A percentile compares a stretch with the other conserved stretches of the same genome.
These are phyloP conservation scores for Thalassaphorura encarpata DNA, from an alignment of 1,140 invertebrate genomes.

Conservation along the genomic window DNA sequence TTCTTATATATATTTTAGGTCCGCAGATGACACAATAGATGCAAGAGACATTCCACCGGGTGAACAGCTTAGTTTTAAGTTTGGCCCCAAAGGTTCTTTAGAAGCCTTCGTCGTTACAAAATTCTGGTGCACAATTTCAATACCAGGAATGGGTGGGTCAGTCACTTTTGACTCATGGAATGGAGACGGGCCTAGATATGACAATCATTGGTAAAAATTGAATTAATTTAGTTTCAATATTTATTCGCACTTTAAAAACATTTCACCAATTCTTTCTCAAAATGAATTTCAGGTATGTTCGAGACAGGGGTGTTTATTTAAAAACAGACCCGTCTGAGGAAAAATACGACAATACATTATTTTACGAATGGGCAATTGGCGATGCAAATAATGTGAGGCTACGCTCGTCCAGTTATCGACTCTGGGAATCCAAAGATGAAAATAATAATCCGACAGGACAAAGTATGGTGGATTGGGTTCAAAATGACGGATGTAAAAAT, in stretches of 20 bases:
- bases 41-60: background rate
- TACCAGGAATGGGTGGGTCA: background rate
- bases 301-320: background rate
- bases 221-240: background rate
- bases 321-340: background rate
- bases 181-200: background rate
- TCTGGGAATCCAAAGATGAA: background rate
- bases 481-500: background rate
- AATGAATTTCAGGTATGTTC: background rate
- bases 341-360: background rate
- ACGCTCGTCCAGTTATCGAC: background rate
- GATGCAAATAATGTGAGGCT: background rate
- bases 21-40: background rate
- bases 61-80: background rate
- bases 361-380: background rate
- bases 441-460: background rate
- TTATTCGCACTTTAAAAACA: background rate
- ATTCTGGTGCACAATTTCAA: background rate
- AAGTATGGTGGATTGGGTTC: background rate
- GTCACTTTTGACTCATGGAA: background rate
- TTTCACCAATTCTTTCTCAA: background rate
- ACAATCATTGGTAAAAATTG: background rate
- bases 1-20: background rate
- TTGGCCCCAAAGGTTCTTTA: background rate
- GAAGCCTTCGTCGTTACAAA: background rate